Evolutionary conservation across 2,797 vertebrate genomes (phyloP).

Genomic region (Paramormyrops hopkinsi): DNA sequence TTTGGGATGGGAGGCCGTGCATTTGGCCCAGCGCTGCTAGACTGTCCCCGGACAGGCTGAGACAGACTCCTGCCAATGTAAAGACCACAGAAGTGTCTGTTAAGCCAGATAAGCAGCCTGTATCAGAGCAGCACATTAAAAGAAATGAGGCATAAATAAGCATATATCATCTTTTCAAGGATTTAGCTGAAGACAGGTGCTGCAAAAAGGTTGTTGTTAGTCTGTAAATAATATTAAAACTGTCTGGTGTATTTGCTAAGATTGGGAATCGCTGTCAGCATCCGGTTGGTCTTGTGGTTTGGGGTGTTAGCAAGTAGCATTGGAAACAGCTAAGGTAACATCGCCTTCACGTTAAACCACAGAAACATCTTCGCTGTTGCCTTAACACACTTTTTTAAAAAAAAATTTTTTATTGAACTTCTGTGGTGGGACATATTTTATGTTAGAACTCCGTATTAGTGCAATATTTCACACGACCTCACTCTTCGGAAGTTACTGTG

Average conservation of each 20-base stretch:
- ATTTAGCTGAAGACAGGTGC: not conserved
- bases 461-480: conserved; percentile 28
- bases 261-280: not conserved
- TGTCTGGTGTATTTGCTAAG: not conserved
- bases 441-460: conserved; percentile 34
- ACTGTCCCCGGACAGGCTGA: not conserved
- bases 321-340: conserved; percentile 13
- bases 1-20: not conserved
- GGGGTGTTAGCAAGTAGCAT: conserved; percentile 28
- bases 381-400: conserved; percentile 49
- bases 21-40: not conserved
- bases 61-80: not conserved
- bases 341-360: conserved; percentile 30
- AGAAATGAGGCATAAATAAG: not conserved
- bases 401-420: conserved; percentile 10
- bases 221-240: not conserved
- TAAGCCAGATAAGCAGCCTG: not conserved
- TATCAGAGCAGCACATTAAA: not conserved
- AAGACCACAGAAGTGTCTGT: not conserved
- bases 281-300: conserved; percentile 16
- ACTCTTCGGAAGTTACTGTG: conserved; percentile 32
- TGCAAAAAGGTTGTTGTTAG: not conserved
- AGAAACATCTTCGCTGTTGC: conserved; percentile 51
- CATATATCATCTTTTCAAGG: not conserved
- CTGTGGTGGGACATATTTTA: conserved; percentile 25